These are phyloP conservation scores for Pogonocichla stellata DNA, from an alignment of 2,113 vertebrate genomes.

Conservation along the genomic window DNA sequence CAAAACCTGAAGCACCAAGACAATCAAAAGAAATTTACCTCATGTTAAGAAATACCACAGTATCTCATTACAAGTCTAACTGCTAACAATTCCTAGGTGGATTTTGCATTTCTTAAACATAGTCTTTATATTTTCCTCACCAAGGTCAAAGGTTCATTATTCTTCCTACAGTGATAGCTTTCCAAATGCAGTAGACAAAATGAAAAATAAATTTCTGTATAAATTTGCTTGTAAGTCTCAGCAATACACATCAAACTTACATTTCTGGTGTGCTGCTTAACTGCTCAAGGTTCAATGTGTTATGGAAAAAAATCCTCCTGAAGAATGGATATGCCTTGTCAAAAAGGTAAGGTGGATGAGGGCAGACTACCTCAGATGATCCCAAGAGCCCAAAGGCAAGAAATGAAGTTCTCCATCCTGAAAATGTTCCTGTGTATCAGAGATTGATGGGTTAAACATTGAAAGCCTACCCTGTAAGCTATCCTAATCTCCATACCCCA, in stretches of 20 bases:
- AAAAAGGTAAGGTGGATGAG: neutral
- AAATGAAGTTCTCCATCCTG: neutral
- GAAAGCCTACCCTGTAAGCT: neutral
- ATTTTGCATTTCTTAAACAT: neutral
- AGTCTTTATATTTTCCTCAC: neutral
- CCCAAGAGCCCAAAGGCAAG: neutral
- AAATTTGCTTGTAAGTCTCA: neutral
- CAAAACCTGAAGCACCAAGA: neutral
- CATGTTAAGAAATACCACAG: accelerated
- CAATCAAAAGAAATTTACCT: neutral
- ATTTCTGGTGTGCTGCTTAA: neutral
- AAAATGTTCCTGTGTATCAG: neutral
- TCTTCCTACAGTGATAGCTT: neutral
- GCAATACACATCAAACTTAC: neutral
- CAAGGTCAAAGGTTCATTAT: neutral
- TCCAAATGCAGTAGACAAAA: neutral
- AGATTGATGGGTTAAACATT: neutral
- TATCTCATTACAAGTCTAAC: neutral
- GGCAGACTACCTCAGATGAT: neutral
- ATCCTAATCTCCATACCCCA: neutral
- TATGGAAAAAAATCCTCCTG: neutral
- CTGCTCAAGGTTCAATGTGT: neutral
- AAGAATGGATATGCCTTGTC: neutral
- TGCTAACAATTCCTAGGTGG: neutral
- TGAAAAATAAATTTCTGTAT: neutral